Conservation (phyloP, 1,140 invertebrate species). For the Meloidogyne exigua region DNA sequence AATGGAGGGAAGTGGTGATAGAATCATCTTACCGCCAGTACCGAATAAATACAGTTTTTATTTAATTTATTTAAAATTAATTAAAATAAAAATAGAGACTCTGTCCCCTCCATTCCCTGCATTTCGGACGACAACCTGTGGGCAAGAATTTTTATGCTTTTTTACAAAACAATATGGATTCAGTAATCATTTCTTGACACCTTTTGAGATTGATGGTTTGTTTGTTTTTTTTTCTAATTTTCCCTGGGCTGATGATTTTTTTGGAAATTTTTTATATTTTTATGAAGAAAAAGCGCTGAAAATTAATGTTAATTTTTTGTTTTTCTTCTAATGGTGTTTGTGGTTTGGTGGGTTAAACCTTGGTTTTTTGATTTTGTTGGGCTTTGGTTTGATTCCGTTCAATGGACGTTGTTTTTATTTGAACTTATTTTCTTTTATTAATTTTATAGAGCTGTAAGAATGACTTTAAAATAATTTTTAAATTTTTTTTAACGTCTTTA, state of each 20-base stretch:
- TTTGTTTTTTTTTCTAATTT: neutral
- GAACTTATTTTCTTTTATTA: too few relatives aligned
- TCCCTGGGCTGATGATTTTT: too few relatives aligned
- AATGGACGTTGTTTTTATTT: too few relatives aligned
- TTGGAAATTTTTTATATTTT: too few relatives aligned
- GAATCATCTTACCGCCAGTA: neutral
- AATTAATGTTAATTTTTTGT: too few relatives aligned
- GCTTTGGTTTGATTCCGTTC: too few relatives aligned
- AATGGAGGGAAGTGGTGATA: neutral
- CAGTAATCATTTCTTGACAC: slow-evolving; percentile 11
- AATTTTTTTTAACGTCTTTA: neutral
- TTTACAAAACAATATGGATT: slow-evolving; percentile 20
- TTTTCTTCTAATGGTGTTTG: too few relatives aligned
- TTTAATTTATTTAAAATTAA: neutral
- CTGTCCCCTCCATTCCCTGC: neutral
- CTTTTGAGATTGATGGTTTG: neutral
- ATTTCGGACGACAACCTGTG: neutral
- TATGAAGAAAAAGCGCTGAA: too few relatives aligned
- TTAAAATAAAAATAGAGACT: neutral
- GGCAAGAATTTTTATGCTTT: slow-evolving; percentile 14
- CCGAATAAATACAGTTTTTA: slow-evolving; percentile 3
- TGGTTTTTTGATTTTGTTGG: too few relatives aligned
- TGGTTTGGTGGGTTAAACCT: too few relatives aligned
- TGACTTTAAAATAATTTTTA: too few relatives aligned
- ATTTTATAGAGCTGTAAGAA: too few relatives aligned